phyloP scores from a whole-genome alignment of 2,888 invertebrate species.

The Eilema depressum region DNA sequence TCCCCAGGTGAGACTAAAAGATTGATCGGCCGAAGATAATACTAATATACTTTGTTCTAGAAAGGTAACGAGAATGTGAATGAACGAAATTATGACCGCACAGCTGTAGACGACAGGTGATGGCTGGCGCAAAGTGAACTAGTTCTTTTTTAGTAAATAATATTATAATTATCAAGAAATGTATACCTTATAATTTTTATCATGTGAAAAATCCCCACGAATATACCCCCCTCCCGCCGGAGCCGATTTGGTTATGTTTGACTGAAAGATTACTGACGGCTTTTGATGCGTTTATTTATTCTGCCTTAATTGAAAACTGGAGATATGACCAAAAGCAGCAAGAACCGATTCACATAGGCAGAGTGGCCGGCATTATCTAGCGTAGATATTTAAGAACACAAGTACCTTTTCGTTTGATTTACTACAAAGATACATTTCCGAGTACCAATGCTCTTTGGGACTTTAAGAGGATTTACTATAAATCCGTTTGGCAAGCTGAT shows the following conservation, averaged over 20 bases:
- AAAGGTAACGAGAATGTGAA: slow-evolving; percentile 6
- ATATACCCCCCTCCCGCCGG: too few relatives aligned
- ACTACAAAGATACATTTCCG: background rate
- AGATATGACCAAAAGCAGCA: too few relatives aligned
- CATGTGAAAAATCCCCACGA: too few relatives aligned
- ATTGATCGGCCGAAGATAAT: slow-evolving; percentile 40
- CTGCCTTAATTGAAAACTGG: too few relatives aligned
- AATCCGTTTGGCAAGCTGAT: background rate
- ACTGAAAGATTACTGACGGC: too few relatives aligned
- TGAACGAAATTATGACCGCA: background rate
- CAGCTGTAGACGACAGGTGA: background rate
- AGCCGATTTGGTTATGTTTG: too few relatives aligned
- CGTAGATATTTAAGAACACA: background rate
- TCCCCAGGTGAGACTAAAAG: slow-evolving; percentile 43
- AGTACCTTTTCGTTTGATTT: background rate
- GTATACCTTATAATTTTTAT: too few relatives aligned
- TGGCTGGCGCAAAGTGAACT: background rate
- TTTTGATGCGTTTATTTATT: too few relatives aligned
- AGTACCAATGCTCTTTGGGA: background rate
- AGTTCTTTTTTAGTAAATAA: too few relatives aligned
- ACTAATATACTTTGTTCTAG: background rate
- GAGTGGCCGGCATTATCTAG: too few relatives aligned
- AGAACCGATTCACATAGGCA: too few relatives aligned
- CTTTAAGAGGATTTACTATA: background rate
- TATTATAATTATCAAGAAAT: too few relatives aligned